phyloP scores from a whole-genome alignment of 2,888 invertebrate genomes.

The Tanytarsus gracilentus region DNA sequence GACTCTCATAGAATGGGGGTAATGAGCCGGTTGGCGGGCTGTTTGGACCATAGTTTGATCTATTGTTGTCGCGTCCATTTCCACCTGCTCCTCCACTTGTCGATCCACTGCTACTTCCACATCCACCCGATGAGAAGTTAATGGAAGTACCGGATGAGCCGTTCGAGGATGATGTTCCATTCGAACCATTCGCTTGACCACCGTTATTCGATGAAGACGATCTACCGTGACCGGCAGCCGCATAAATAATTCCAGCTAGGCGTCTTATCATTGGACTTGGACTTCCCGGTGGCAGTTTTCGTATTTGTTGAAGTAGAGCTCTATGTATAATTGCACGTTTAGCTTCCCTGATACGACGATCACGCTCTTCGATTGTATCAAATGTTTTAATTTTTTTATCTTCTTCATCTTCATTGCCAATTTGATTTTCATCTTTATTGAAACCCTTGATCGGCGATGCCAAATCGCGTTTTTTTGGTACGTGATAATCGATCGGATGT shows the following conservation, averaged over 20 bases:
- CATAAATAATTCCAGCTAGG: constrained; percentile 56
- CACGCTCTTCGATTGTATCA: constrained; percentile 42
- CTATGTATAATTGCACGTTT: constrained; percentile 52
- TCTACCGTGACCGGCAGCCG: constrained; percentile 73
- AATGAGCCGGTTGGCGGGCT: constrained; percentile 79
- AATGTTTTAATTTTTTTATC: constrained; percentile 37
- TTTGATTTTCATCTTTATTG: not conserved
- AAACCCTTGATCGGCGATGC: not conserved
- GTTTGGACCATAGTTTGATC: constrained; percentile 78
- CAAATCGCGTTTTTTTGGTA: constrained; percentile 68
- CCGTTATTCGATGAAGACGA: constrained; percentile 52
- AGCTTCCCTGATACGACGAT: constrained; percentile 58
- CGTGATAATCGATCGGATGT: constrained; percentile 81
- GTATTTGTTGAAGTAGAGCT: constrained; percentile 49
- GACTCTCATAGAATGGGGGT: constrained; percentile 81
- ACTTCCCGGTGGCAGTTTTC: constrained; percentile 45
- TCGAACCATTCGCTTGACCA: constrained; percentile 47
- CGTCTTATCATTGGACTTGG: constrained; percentile 42
- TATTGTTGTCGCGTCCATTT: constrained; percentile 71
- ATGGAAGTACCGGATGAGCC: constrained; percentile 40
- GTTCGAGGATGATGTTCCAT: constrained; percentile 34
- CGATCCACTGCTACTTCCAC: constrained; percentile 51
- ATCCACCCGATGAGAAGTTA: constrained; percentile 40
- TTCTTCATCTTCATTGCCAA: constrained; percentile 52
- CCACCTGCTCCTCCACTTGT: constrained; percentile 64